Percentiles rank a stretch among this genome's conserved stretches.
Conservation (phyloP, 2,113 vertebrate species). For the Hoplias malabaricus region DNA sequence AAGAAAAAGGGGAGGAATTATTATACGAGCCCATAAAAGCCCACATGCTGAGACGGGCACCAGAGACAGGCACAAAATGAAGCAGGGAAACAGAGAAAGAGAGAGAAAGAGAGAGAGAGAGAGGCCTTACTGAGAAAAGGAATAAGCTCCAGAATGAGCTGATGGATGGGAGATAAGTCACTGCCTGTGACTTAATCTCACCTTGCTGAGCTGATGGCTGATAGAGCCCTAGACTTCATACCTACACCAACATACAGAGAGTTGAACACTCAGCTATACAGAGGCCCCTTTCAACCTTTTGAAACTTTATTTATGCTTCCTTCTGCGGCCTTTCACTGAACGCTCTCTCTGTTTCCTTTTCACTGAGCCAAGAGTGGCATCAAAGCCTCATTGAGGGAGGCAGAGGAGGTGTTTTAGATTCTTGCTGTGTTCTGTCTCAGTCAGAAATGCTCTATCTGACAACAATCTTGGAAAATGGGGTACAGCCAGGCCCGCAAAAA, state of each 20-base stretch:
- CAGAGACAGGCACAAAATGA: not conserved
- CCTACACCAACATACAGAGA: not conserved
- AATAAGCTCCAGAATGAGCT: not conserved
- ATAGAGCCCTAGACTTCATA: not conserved
- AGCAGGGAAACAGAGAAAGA: not conserved
- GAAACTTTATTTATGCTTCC: not conserved
- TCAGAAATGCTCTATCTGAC: not conserved
- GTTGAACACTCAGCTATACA: not conserved
- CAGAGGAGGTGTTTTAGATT: conserved; percentile 55
- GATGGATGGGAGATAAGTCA: not conserved
- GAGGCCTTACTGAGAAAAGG: conserved; percentile 32
- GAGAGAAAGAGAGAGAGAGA: conserved; percentile 14
- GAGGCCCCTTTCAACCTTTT: not conserved
- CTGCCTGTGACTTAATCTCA: not conserved
- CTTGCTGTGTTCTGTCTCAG: conserved; percentile 35
- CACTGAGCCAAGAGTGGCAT: not conserved
- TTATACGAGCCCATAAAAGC: conserved; percentile 50
- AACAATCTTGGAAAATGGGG: not conserved
- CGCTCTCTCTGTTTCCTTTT: conserved; percentile 16
- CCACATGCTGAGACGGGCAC: conserved; percentile 39
- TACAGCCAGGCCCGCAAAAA: not conserved
- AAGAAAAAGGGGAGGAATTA: conserved; percentile 41
- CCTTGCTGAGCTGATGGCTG: not conserved
- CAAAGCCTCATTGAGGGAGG: conserved; percentile 38
- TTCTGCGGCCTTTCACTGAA: not conserved